Evolutionary conservation across 2,888 invertebrate genomes (phyloP), one percentile per base, ranked within the genome.

Genomic region (Conops quadrifasciatus): DNA sequence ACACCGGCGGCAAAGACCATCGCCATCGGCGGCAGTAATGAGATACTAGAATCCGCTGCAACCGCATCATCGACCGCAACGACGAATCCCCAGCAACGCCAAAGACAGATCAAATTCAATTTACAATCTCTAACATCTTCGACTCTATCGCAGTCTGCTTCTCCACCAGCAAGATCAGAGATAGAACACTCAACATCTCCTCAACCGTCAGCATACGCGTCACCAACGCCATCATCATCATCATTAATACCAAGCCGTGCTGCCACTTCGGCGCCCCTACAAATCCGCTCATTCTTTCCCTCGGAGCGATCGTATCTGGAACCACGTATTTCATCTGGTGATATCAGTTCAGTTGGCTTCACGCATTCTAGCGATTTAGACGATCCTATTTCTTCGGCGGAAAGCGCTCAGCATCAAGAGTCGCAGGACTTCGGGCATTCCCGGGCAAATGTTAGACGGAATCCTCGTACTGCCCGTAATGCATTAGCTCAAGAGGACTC

Each of bases 321-420:
- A 13, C 49, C 68, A 62, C 70, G 56, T 28, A 49, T 64, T 49
- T 24, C 45, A 43, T 47, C 70, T 16, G 28, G 24, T 3, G 68
- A 16, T 5, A 59, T 72, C 68, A 72, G 75, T 62, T 78, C 75
- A 76, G 78, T 78, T 71, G 71, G 71, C 59, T 75, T 66, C 62
- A 69, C 75, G 21, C 72, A 74, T 21, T 75, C 76, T 62, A 78
- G 74, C 63, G 80, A 78, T 72, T 72, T 75, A 72, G 80, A 81
- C 77, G 78, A 77, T 70, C 73, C 74, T 15, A 75, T 82, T 66
- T 83, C 83, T 3, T 74, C 82, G 51, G 82, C 83, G 72, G 83
- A 83, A 73, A 83, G 83, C 73, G 82, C 79, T 47, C 78, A 79
- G 24, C 73, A 70, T 0, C 63, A 64, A 13, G 58, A 49, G 15